A percentile compares a stretch with the other conserved stretches of the same genome.
phyloP scores from a whole-genome alignment of 2,113 vertebrate genomes.

The Daubentonia madagascariensis region DNA sequence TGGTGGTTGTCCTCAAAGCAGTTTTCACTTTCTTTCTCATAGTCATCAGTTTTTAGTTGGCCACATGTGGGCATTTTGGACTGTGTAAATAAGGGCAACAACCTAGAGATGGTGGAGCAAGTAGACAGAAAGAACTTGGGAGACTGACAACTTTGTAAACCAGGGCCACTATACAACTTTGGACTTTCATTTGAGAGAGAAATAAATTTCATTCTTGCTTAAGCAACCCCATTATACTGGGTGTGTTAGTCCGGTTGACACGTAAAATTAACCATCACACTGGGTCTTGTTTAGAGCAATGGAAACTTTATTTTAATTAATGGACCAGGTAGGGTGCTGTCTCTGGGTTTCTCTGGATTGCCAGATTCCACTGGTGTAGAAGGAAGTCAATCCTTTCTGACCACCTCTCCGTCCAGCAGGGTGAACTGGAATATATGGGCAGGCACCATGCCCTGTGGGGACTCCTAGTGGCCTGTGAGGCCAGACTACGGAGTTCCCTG shows the following conservation, averaged over 20 bases:
- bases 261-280: background rate
- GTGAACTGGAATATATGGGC: background rate
- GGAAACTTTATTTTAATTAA: background rate
- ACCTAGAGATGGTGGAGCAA: background rate
- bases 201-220: conserved; percentile 22
- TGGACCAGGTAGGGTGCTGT: background rate
- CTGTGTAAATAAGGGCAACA: background rate
- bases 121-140: background rate
- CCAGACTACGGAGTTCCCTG: background rate
- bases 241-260: background rate
- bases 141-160: background rate
- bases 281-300: background rate
- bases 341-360: conserved; percentile 11
- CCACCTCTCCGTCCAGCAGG: background rate
- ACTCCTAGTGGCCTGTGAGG: background rate
- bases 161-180: background rate
- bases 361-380: background rate
- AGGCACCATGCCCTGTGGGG: background rate
- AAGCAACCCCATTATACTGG: background rate
- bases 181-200: background rate
- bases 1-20: background rate
- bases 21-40: background rate
- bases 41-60: conserved; percentile 22
- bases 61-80: background rate
- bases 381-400: conserved; percentile 9